Evolutionary conservation across 1,140 invertebrate species (phyloP), one percentile per base, ranked within the genome.

Genomic region (Cyclargus thomasi): DNA sequence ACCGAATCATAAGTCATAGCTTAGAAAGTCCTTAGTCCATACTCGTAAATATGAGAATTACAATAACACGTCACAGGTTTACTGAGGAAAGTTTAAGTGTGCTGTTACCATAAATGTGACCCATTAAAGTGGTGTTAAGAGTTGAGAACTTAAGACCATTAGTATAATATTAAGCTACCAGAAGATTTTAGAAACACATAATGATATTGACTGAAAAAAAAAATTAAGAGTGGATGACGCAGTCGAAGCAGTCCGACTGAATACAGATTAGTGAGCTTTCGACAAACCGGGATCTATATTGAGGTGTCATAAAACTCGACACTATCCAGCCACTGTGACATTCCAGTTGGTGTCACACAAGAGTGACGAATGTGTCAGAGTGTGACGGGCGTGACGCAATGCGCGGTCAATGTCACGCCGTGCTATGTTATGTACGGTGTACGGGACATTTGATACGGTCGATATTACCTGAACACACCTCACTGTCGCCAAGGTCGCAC

Each of bases 11-110:
- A 68, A 66, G 39, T 73, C 68, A 70, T 17, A 64, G 72, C 65
- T 73, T 73, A 73, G 72, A 73, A 73, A 73, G 72, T 53, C 64
- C 39, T 55, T 64, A 23, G 64, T 68, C 66, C 67, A 65, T 47
- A 70, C 70, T 67, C 21, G 67, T 18, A 36, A 67, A 62, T 73
- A 68, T 70, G 70, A 69, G 66, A 70, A 68, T 64, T 64, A 70
- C 66, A 68, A 70, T 64, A 71, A 35, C 55, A 70, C 67, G 68
- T 67, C 57, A 68, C 68, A 64, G 65, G 65, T 67, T 59, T 69
- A 68, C 65, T 66, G 72, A 67, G 62, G 53, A 55, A 55, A 55
- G 53, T 18, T 55, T 55, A 55, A 55, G 53, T 17, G 18, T 5
- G 6, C 16, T 17, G 53, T 55, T 17, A 17, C 53, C 53, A 18